A percentile compares a stretch with the other conserved stretches of the same genome.
phyloP scores from a whole-genome alignment of 1,140 invertebrate genomes.

The Lepidotrigona ventralis region DNA sequence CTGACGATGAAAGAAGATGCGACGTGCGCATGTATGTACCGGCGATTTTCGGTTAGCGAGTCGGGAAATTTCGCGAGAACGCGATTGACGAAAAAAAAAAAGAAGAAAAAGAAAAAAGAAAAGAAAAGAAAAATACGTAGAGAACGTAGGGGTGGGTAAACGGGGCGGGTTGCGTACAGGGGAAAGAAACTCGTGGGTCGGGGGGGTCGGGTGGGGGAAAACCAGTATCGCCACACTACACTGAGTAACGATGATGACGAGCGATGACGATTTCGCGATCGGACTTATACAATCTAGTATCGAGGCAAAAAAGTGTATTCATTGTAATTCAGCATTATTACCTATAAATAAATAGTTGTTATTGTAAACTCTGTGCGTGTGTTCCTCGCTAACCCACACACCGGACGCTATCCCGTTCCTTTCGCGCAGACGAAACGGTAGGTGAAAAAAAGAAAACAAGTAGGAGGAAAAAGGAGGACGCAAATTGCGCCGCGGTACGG shows the following conservation, averaged over 20 bases:
- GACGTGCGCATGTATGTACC: neutral
- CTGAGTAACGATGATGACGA: constrained; percentile 63
- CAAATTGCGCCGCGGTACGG: neutral
- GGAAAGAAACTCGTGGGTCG: constrained; percentile 38
- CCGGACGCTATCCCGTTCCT: neutral
- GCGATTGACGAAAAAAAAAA: neutral
- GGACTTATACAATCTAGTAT: constrained; percentile 77
- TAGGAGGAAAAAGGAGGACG: no score
- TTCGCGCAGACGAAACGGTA: neutral
- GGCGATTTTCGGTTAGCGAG: constrained; percentile 28
- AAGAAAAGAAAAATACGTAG: neutral
- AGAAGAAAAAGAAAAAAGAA: neutral
- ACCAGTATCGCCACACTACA: constrained; percentile 50
- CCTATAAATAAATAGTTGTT: constrained; percentile 81
- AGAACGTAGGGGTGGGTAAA: constrained; percentile 26
- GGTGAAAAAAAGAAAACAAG: no score
- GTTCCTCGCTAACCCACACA: neutral
- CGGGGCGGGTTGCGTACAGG: constrained; percentile 35
- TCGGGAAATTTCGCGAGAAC: neutral
- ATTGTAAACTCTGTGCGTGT: constrained; percentile 70
- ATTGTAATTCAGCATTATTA: constrained; percentile 81
- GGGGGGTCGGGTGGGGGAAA: constrained; percentile 9
- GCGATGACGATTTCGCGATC: constrained; percentile 72
- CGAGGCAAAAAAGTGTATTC: constrained; percentile 79
- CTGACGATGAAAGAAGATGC: neutral